Conservation (phyloP, 2,113 vertebrate species). For the Clinocottus analis region DNA sequence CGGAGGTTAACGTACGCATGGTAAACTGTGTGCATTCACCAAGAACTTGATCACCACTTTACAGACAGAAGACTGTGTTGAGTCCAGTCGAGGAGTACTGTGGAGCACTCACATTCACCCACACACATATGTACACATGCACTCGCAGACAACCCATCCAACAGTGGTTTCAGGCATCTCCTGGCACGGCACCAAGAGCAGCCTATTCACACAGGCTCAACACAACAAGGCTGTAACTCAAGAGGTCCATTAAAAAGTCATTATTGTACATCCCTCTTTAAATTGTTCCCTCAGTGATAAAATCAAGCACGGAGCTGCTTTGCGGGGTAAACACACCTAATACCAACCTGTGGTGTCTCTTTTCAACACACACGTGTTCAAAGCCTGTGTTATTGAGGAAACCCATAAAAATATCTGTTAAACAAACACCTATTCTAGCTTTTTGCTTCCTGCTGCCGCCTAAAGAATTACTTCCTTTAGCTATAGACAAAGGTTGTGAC, state of each 20-base stretch:
- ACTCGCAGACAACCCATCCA: conserved; percentile 23
- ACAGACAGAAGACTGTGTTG: conserved; percentile 15
- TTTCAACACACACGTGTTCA: not conserved
- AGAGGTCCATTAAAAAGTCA: conserved; percentile 58
- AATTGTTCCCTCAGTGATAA: conserved; percentile 29
- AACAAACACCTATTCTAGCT: conserved; percentile 16
- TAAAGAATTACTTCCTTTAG: conserved; percentile 43
- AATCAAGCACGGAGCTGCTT: not conserved
- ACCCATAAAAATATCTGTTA: conserved; percentile 28
- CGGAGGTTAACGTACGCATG: not conserved
- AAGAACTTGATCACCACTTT: conserved; percentile 4
- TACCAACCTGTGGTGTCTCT: not conserved
- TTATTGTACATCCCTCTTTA: conserved; percentile 43
- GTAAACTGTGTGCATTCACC: not conserved
- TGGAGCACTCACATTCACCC: not conserved
- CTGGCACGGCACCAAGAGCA: conserved; percentile 46
- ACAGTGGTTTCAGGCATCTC: conserved; percentile 22
- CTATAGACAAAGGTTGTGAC: not conserved
- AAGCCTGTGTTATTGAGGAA: conserved; percentile 35
- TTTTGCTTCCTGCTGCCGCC: conserved; percentile 2
- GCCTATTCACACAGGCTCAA: conserved; percentile 46
- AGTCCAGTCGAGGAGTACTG: not conserved
- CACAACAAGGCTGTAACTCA: conserved; percentile 53
- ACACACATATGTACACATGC: not conserved
- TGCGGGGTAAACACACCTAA: not conserved